These are phyloP conservation scores for Erythrolamprus reginae DNA, from an alignment of 2,113 vertebrate species.

Conservation along the genomic window DNA sequence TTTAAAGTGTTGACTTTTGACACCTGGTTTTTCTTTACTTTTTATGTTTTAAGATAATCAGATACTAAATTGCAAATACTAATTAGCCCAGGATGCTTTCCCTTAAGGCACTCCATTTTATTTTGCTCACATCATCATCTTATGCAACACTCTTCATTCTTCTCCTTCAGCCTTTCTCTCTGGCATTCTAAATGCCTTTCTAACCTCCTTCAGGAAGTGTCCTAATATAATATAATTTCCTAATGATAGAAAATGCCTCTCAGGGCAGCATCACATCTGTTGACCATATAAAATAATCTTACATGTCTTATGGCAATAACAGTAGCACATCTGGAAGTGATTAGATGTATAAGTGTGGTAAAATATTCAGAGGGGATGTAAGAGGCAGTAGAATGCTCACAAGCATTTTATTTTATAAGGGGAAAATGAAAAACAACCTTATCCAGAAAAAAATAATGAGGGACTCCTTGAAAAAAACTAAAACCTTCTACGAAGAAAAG, in stretches of 20 bases:
- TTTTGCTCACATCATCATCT: not conserved
- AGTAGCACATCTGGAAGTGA: not conserved
- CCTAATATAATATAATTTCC: not conserved
- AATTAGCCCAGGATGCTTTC: not conserved
- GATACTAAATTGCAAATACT: not conserved
- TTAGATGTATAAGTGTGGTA: not conserved
- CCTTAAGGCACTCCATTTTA: not conserved
- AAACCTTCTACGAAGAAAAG: not conserved
- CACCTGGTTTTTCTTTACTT: not conserved
- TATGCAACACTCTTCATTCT: not conserved
- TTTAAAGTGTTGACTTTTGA: not conserved
- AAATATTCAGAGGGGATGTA: not conserved
- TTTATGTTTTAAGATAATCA: not conserved
- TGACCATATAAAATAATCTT: not conserved
- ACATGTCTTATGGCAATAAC: not conserved
- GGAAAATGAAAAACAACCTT: not conserved
- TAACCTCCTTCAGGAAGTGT: not conserved
- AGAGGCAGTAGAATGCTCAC: not conserved
- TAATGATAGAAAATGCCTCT: not conserved
- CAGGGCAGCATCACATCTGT: not conserved
- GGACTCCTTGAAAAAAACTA: not conserved
- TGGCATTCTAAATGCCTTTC: not conserved
- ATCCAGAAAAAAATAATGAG: not conserved
- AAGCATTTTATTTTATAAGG: not conserved
- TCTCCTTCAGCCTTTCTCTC: not conserved